Conservation (phyloP, 2,888 invertebrate genomes). For the Seladonia tumulorum region DNA sequence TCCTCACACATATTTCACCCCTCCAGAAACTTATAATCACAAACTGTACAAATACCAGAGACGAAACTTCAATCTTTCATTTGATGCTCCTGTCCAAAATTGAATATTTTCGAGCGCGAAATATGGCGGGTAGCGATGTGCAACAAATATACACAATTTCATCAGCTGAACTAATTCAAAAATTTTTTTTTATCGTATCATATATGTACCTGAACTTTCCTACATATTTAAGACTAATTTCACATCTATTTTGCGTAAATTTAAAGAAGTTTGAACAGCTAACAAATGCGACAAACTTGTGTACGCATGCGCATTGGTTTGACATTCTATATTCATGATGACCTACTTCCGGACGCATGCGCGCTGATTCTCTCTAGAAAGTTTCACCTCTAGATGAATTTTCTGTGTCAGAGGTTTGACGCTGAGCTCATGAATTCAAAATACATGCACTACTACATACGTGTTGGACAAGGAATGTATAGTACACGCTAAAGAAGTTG, state of each 20-base stretch:
- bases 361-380: not conserved
- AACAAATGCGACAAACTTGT: not conserved
- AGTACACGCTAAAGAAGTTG: not conserved
- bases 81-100: not conserved
- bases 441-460: not conserved
- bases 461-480: not conserved
- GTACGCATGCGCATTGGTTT: too few relatives aligned
- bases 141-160: too few relatives aligned
- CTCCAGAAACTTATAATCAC: conserved; percentile 12
- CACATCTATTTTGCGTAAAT: too few relatives aligned
- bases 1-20: conserved; percentile 39
- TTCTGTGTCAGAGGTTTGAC: not conserved
- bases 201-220: too few relatives aligned
- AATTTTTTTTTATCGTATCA: too few relatives aligned
- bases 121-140: too few relatives aligned
- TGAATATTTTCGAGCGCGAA: not conserved
- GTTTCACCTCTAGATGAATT: not conserved
- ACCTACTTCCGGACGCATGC: not conserved
- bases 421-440: conserved; percentile 4
- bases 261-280: too few relatives aligned
- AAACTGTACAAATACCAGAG: not conserved
- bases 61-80: not conserved
- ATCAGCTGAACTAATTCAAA: too few relatives aligned
- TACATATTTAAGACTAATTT: too few relatives aligned
- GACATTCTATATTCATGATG: too few relatives aligned